phyloP scores from a whole-genome alignment of 2,888 invertebrate species.

The Cremastinae sp. region DNA sequence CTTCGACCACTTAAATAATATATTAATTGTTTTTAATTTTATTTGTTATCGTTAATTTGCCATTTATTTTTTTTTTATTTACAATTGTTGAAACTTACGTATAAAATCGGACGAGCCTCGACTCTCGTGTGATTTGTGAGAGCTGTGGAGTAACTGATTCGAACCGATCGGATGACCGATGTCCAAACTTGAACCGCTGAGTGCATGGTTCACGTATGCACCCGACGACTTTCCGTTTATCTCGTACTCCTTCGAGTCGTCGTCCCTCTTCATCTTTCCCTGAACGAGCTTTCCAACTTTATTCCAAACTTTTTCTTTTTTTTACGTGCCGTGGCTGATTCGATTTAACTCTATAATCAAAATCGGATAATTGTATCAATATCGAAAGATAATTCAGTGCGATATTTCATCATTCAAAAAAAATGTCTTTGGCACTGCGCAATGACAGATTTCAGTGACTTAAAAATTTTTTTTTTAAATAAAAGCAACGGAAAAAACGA shows the following conservation, averaged over 20 bases:
- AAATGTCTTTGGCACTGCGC: too few relatives aligned
- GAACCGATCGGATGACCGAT: conserved; percentile 66
- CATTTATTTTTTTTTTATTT: conserved; percentile 18
- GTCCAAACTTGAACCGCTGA: conserved; percentile 72
- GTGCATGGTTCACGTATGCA: conserved; percentile 73
- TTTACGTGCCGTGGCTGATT: conserved; percentile 56
- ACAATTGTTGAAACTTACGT: conserved; percentile 77
- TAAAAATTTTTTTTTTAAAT: too few relatives aligned
- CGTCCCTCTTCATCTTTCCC: conserved; percentile 69
- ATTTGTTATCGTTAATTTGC: not conserved
- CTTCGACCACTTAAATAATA: conserved; percentile 75
- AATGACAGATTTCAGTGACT: too few relatives aligned
- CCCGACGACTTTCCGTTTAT: conserved; percentile 65
- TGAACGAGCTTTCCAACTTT: not conserved
- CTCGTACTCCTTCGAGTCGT: conserved; percentile 64
- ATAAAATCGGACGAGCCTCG: conserved; percentile 84
- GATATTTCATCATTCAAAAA: too few relatives aligned
- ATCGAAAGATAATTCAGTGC: too few relatives aligned
- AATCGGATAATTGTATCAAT: too few relatives aligned
- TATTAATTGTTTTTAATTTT: not conserved
- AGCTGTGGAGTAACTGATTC: conserved; percentile 61
- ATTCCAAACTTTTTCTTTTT: conserved; percentile 11
- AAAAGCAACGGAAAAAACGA: too few relatives aligned
- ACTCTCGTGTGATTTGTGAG: conserved; percentile 78
- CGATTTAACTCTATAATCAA: conserved; percentile 26